Percentiles rank a stretch among this genome's conserved stretches.
Conservation (phyloP, 2,888 invertebrate species). For the Nipponacmea schrenckii region DNA sequence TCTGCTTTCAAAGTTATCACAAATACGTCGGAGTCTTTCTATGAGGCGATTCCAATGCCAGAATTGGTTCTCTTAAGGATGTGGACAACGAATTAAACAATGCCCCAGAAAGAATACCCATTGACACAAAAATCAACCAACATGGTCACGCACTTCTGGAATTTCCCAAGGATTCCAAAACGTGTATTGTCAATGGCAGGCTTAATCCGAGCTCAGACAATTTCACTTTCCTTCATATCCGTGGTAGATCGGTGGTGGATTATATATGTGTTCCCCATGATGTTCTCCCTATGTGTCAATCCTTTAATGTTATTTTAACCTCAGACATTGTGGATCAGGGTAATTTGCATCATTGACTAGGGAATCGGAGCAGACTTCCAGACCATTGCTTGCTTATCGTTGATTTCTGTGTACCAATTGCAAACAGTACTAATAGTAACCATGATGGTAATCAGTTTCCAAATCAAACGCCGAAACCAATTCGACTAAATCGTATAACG, state of each 20-base stretch:
- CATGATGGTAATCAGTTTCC: not conserved
- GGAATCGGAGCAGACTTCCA: conserved; percentile 3
- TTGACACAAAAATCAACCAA: conserved; percentile 9
- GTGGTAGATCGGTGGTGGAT: conserved; percentile 11
- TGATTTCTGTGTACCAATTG: not conserved
- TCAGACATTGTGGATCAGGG: not conserved
- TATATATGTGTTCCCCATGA: conserved; percentile 6
- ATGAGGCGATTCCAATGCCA: conserved; percentile 4
- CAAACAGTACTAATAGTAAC: not conserved
- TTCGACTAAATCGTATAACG: not conserved
- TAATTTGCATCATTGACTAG: conserved; percentile 5
- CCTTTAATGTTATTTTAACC: not conserved
- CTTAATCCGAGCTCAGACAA: not conserved
- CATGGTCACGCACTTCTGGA: conserved; percentile 9
- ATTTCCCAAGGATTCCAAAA: not conserved
- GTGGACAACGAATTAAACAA: not conserved
- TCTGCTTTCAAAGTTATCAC: not conserved
- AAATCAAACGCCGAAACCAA: not conserved
- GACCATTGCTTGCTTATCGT: not conserved
- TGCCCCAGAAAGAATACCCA: not conserved
- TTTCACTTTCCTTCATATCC: not conserved
- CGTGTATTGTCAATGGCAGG: conserved; percentile 1
- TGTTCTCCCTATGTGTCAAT: not conserved
- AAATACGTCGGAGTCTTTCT: conserved; percentile 1
- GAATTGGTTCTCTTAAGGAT: not conserved